Percentiles rank a stretch among this genome's conserved stretches.
These are phyloP conservation scores for Machimus rusticus DNA, from an alignment of 2,888 invertebrate genomes.

Conservation along the genomic window DNA sequence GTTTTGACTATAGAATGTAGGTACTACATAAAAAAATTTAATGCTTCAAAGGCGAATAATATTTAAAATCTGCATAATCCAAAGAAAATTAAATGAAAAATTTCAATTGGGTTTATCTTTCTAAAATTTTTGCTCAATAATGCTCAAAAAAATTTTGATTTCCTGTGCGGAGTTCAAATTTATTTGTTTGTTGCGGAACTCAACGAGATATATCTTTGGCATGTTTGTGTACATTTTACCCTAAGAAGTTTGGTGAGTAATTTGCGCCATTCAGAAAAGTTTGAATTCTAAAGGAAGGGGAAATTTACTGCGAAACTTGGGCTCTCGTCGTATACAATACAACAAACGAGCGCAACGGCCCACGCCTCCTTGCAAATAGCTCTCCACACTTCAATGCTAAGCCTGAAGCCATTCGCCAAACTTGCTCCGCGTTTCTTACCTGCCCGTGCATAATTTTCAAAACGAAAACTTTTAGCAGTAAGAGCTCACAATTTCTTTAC, in stretches of 20 bases:
- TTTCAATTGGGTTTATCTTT: not conserved
- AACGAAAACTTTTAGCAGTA: constrained; percentile 26
- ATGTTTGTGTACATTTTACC: not conserved
- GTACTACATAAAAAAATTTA: too few relatives aligned
- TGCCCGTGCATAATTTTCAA: constrained; percentile 10
- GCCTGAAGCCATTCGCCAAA: not conserved
- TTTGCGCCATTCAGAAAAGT: not conserved
- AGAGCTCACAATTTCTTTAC: not conserved
- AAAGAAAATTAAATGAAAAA: not conserved
- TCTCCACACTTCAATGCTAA: not conserved
- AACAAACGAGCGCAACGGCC: not conserved
- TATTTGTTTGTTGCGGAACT: not conserved
- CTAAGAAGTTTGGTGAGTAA: not conserved
- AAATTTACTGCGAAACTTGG: not conserved
- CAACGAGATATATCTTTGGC: not conserved
- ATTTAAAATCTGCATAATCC: not conserved
- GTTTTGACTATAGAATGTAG: too few relatives aligned
- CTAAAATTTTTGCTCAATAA: not conserved
- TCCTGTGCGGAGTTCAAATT: not conserved
- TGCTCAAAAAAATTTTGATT: not conserved
- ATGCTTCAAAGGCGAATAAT: not conserved
- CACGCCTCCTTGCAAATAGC: not conserved
- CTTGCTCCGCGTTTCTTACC: not conserved
- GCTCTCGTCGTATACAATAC: not conserved
- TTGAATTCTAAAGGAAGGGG: not conserved